Conservation (phyloP, 37 sponge, comb jelly and placozoan genomes). For the Hormiphora californensis region DNA sequence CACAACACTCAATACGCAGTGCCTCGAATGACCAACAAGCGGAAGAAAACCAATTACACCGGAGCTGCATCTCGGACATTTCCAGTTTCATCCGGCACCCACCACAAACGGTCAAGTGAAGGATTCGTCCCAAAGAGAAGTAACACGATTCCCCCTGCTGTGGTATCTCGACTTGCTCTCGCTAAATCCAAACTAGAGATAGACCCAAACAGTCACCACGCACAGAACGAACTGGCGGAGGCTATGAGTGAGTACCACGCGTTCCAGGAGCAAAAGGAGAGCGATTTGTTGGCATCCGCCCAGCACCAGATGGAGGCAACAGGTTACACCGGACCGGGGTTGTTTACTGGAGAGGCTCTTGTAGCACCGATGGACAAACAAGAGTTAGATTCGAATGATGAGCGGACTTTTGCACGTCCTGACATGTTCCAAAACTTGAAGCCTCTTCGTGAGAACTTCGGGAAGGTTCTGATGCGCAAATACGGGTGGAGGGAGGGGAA, state of each 20-base stretch:
- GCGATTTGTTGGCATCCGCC: not conserved
- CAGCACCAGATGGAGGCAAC: no score
- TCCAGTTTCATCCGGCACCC: constrained; percentile 32
- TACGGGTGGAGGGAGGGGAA: constrained; percentile 36
- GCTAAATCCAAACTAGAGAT: constrained; percentile 30
- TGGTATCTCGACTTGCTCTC: not conserved
- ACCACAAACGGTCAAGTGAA: not conserved
- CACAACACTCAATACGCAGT: not conserved
- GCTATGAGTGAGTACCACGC: constrained; percentile 42
- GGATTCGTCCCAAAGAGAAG: constrained; percentile 36
- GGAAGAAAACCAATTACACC: no score
- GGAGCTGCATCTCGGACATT: not conserved
- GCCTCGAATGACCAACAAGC: not conserved
- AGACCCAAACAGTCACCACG: not conserved
- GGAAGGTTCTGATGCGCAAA: constrained; percentile 27
- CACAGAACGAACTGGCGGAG: not conserved
- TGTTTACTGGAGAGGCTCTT: constrained; percentile 23
- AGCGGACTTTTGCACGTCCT: constrained; percentile 11
- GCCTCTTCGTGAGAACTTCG: constrained; percentile 12
- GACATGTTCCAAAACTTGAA: constrained; percentile 50
- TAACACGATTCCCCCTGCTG: constrained; percentile 4
- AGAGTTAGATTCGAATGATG: constrained; percentile 42
- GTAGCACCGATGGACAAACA: constrained; percentile 32
- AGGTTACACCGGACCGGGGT: constrained; percentile 19
- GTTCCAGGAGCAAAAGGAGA: not conserved